Percentiles rank a stretch among this genome's conserved stretches.
These are phyloP conservation scores for Bombyx mandarina DNA, from an alignment of 1,140 invertebrate genomes.

Conservation along the genomic window DNA sequence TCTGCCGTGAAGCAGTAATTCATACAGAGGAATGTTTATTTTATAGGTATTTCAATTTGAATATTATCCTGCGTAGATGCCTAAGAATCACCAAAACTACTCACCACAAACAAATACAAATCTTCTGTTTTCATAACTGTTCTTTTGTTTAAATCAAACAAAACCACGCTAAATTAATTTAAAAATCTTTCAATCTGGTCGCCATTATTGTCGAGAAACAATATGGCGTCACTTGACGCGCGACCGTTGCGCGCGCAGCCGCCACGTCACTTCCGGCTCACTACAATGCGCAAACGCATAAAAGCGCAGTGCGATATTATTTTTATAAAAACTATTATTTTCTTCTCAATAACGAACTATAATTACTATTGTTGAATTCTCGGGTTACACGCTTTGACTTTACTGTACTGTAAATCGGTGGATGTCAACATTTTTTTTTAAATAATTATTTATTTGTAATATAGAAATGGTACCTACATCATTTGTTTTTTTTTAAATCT, in stretches of 20 bases:
- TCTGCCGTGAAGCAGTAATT: too few species aligned
- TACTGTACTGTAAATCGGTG: slow-evolving; percentile 13
- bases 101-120: too few species aligned
- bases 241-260: slow-evolving; percentile 31
- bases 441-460: too few species aligned
- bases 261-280: slow-evolving; percentile 31
- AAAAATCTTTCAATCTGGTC: slow-evolving; percentile 1
- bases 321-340: slow-evolving; percentile 39
- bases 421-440: slow-evolving; percentile 25
- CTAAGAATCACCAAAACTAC: too few species aligned
- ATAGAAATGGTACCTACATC: too few species aligned
- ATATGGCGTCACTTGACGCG: slow-evolving; percentile 20
- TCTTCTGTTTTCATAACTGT: too few species aligned
- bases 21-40: too few species aligned
- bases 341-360: slow-evolving; percentile 28
- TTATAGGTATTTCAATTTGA: too few species aligned
- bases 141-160: too few species aligned
- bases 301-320: slow-evolving; percentile 57
- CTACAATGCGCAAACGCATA: slow-evolving; percentile 27
- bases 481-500: too few species aligned
- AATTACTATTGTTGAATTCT: slow-evolving; percentile 35
- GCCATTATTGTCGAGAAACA: slow-evolving; percentile 23
- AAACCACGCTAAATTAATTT: too few species aligned
- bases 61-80: too few species aligned
- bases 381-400: slow-evolving; percentile 37